Percentiles rank a stretch among this genome's conserved stretches.
phyloP scores from a whole-genome alignment of 2,113 vertebrate genomes.

The Chaenogobius annularis region DNA sequence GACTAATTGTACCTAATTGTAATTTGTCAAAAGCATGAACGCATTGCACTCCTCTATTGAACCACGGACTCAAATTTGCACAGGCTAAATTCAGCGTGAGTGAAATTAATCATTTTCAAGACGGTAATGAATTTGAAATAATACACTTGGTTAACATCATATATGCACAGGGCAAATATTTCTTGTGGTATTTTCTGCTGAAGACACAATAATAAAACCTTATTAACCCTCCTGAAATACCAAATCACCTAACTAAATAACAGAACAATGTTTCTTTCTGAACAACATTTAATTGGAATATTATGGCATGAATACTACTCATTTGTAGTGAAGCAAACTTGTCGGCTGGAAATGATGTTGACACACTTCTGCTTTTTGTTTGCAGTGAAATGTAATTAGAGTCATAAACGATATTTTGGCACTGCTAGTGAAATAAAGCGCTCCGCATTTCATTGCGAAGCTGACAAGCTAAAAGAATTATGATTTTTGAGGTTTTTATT shows the following conservation, averaged over 20 bases:
- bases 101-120: slow-evolving; percentile 50
- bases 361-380: neutral
- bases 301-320: neutral
- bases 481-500: neutral
- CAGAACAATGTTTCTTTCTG: neutral
- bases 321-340: slow-evolving; percentile 2
- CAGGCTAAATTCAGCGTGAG: slow-evolving; percentile 23
- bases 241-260: neutral
- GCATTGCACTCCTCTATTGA: slow-evolving; percentile 50
- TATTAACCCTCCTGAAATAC: slow-evolving; percentile 24
- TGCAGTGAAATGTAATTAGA: neutral
- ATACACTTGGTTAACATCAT: slow-evolving; percentile 9
- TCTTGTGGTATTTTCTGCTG: slow-evolving; percentile 14
- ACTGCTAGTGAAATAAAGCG: neutral
- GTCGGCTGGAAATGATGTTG: slow-evolving; percentile 13
- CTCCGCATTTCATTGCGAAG: neutral
- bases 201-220: slow-evolving; percentile 2
- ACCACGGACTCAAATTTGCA: slow-evolving; percentile 37
- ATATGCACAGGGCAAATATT: neutral
- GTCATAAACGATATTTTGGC: neutral
- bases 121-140: slow-evolving; percentile 45
- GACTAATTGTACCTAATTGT: slow-evolving; percentile 66
- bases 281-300: slow-evolving; percentile 1
- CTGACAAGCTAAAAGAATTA: neutral
- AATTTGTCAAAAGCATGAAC: slow-evolving; percentile 57